Percentiles rank a stretch among this genome's conserved stretches.
Evolutionary conservation across 2,797 vertebrate species (phyloP).

Genomic region (Emydoidea blandingii): DNA sequence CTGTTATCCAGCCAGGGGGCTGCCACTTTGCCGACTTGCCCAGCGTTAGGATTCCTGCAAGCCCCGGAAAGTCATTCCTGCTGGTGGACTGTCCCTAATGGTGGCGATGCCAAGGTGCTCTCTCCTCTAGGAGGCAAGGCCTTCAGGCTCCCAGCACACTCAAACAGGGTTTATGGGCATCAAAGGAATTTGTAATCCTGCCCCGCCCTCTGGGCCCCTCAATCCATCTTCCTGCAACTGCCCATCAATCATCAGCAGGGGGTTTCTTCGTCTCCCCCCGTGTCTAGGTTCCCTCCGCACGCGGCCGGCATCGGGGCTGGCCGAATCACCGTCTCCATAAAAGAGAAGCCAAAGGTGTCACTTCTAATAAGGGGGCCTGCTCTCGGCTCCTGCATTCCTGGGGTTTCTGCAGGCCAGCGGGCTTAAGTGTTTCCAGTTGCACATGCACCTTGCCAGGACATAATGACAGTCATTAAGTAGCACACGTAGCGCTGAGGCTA

Average conservation of each 20-base stretch:
- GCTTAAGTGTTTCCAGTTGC: background rate
- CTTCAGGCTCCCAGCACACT: background rate
- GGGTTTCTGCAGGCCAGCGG: background rate
- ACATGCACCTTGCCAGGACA: background rate
- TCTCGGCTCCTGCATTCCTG: background rate
- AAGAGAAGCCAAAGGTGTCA: background rate
- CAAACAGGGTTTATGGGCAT: background rate
- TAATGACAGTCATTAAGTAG: background rate
- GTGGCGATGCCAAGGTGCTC: background rate
- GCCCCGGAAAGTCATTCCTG: background rate
- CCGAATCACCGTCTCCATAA: background rate
- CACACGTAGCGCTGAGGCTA: background rate
- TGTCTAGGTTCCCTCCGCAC: background rate
- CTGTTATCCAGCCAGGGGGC: background rate
- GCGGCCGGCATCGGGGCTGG: background rate
- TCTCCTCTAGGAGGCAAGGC: background rate
- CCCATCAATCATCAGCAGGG: background rate
- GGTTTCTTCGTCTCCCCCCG: background rate
- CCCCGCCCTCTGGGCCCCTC: background rate
- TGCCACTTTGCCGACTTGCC: background rate
- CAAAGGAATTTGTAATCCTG: background rate
- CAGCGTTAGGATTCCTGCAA: background rate
- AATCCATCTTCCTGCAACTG: background rate
- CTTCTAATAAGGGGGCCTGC: fast-evolving
- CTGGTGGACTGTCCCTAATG: background rate